Evolutionary conservation across 1,140 invertebrate genomes (phyloP).

Genomic region (Caenorhabditis elegans): DNA sequence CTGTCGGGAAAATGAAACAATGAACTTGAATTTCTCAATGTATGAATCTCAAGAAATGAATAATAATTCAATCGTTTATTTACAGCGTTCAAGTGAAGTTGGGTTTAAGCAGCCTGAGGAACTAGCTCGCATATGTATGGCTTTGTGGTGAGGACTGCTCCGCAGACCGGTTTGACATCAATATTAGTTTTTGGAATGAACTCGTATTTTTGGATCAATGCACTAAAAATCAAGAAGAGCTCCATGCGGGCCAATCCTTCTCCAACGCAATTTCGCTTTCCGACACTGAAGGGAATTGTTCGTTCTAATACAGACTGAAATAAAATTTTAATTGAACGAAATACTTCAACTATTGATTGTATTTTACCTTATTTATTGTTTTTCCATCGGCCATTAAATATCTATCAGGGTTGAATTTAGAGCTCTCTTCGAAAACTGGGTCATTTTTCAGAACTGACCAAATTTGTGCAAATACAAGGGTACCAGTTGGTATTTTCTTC

Average conservation of each 20-base stretch:
- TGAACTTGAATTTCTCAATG: no score
- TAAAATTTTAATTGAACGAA: no score
- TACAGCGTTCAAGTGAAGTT: no score
- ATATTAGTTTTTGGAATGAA: neutral
- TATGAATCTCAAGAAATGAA: no score
- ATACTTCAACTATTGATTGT: no score
- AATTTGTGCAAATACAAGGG: neutral
- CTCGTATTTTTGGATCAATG: conserved; percentile 19
- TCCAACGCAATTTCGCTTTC: conserved; percentile 44
- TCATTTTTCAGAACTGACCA: conserved; percentile 14
- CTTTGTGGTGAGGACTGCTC: neutral
- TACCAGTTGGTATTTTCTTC: conserved; percentile 17
- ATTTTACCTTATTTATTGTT: conserved; percentile 19
- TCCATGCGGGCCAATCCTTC: conserved; percentile 46
- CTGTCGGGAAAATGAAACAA: neutral
- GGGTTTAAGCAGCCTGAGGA: neutral
- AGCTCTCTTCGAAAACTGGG: neutral
- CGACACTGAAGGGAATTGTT: conserved; percentile 44
- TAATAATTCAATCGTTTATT: no score
- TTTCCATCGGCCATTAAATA: conserved; percentile 13
- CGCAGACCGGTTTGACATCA: neutral
- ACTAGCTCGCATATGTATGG: neutral
- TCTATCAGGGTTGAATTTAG: conserved; percentile 31
- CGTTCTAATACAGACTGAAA: conserved; percentile 33
- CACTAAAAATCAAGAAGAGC: conserved; percentile 37